phyloP scores from a whole-genome alignment of 2,113 vertebrate species.

The Oncorhynchus clarkii region DNA sequence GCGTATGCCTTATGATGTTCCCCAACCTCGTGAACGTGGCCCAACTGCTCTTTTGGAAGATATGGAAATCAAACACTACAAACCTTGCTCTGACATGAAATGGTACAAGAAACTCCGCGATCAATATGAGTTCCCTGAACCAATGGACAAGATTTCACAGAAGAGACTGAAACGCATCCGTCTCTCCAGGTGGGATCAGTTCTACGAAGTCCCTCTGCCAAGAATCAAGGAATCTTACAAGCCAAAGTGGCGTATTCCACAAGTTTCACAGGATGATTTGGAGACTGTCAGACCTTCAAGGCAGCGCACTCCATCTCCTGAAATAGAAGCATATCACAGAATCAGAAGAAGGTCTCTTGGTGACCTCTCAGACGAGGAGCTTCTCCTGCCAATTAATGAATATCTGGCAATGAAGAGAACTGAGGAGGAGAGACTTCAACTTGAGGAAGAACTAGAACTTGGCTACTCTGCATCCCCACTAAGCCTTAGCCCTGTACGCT shows the following conservation, averaged over 20 bases:
- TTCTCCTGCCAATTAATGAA: conserved; percentile 90
- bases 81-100: conserved; percentile 96
- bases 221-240: conserved; percentile 95
- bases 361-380: conserved; percentile 91
- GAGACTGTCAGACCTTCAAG: conserved; percentile 95
- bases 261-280: conserved; percentile 89
- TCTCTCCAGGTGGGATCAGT: conserved; percentile 96
- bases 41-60: conserved; percentile 83
- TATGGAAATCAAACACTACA: conserved; percentile 88
- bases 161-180: conserved; percentile 95
- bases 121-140: conserved; percentile 95
- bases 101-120: conserved; percentile 98
- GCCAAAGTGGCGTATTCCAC: conserved; percentile 87
- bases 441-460: conserved; percentile 91
- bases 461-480: conserved; percentile 95
- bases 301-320: conserved; percentile 82
- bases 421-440: conserved; percentile 90
- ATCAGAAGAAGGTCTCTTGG: conserved; percentile 89
- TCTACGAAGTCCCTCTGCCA: conserved; percentile 92
- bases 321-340: conserved; percentile 83
- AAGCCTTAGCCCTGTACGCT: conserved; percentile 88
- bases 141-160: conserved; percentile 85
- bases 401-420: conserved; percentile 94
- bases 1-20: conserved; percentile 93
- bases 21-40: conserved; percentile 79